Base-by-base conservation (phyloP, 2,888 invertebrate genomes). In the Operophtera brumata region DNA sequence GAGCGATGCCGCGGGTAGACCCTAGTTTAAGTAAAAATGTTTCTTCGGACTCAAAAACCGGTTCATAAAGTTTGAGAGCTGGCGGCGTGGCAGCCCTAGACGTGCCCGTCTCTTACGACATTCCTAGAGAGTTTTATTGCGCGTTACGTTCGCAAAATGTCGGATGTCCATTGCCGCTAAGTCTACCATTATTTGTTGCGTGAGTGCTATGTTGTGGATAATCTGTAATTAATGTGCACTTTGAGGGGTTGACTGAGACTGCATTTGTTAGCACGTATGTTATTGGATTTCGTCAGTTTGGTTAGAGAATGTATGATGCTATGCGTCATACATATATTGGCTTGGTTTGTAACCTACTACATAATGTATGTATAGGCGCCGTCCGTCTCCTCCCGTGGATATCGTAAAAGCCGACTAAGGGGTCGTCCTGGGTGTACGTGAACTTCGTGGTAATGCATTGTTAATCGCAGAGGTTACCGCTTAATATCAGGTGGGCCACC, bases 91-190 rank as follows among this genome's bases (percentile, higher is more conserved):
- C 41, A 49, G 30, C 46, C 49, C 42, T 43, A 51, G 20, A 47
- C 47, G 28, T 36, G 47, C 20, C 48, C 66, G 64, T 34, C 48
- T 49, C 64, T 61, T 66, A 64, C 66, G 66, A 65, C 72, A 73
- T 75, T 75, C 72, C 72, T 66, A 48, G 54, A 70, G 63, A 65
- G 2, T 20, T 71, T 73, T 75, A 75, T 71, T 75, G 71, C 70
- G 69, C 73, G 71, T 73, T 74, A 72, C 62, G 65, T 67, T 65
- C 53, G 57, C 58, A 35, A 53, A 58, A 62, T 62, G 55, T 58
- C 52, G 54, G 57, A 67, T 59, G 63, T 61, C 65, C 66, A 66
- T 65, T 66, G 65, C 52, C 54, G 47, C 60, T 62, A 54, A 55
- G 59, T 32, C 50, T 36, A 44, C 47, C 53, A 57, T 60, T 53